phyloP scores from a whole-genome alignment of 2,113 vertebrate species.

The Conger conger region DNA sequence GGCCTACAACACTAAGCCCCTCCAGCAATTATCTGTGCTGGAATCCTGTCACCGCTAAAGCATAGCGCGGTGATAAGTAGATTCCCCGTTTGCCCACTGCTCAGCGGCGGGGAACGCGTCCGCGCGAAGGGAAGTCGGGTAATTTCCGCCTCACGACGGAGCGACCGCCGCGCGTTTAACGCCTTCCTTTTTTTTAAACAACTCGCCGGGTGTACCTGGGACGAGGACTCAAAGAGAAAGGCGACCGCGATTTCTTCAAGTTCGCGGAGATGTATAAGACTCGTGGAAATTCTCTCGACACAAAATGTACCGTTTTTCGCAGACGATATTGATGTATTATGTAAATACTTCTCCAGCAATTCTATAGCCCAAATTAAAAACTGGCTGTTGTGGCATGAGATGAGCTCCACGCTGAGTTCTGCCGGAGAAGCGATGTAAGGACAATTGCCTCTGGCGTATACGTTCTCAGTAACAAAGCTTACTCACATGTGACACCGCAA shows the following conservation, averaged over 20 bases:
- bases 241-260: not conserved
- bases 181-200: not conserved
- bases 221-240: not conserved
- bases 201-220: not conserved
- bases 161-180: not conserved
- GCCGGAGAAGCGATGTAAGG: not conserved
- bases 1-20: conserved; percentile 69
- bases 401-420: not conserved
- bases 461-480: not conserved
- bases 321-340: not conserved
- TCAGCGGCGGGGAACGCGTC: conserved; percentile 7
- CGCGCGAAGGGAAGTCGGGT: not conserved
- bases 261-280: not conserved
- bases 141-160: not conserved
- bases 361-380: not conserved
- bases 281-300: not conserved
- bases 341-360: not conserved
- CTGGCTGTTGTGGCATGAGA: not conserved
- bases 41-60: conserved; percentile 60
- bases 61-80: conserved; percentile 42
- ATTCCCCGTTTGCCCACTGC: conserved; percentile 35
- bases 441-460: not conserved
- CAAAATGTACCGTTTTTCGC: not conserved
- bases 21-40: conserved; percentile 72
- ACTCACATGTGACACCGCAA: not conserved